A percentile compares a stretch with the other conserved stretches of the same genome.
phyloP scores from a whole-genome alignment of 2,113 vertebrate species.

The Oenanthe melanoleuca region DNA sequence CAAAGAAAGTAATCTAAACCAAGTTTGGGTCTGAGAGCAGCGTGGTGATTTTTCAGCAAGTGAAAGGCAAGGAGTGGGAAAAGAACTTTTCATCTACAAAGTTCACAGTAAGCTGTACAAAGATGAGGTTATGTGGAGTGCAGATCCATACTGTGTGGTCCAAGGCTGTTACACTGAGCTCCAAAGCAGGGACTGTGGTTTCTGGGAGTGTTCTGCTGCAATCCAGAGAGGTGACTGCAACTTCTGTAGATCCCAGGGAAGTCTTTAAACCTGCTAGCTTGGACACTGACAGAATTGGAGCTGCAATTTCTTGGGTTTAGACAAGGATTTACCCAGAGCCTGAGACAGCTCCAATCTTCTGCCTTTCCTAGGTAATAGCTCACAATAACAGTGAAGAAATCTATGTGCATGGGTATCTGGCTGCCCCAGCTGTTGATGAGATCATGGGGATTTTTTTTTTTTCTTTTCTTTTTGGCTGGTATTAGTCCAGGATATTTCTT shows the following conservation, averaged over 20 bases:
- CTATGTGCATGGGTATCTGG: background rate
- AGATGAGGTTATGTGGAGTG: slow-evolving; percentile 17
- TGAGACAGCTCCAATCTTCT: background rate
- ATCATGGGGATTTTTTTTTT: background rate
- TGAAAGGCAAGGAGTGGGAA: background rate
- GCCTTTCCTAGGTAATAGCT: background rate
- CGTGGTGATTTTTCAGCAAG: background rate
- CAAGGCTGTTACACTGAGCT: background rate
- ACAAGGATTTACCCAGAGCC: background rate
- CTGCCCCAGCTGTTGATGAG: slow-evolving; percentile 11
- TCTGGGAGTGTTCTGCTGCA: slow-evolving; percentile 8
- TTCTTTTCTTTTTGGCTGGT: background rate
- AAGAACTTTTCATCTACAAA: background rate
- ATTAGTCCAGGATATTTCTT: background rate
- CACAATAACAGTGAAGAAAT: background rate
- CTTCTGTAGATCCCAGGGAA: background rate
- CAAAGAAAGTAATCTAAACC: background rate
- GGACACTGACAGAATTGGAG: background rate
- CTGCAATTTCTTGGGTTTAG: background rate
- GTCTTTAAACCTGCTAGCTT: background rate
- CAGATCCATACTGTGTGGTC: slow-evolving; percentile 29
- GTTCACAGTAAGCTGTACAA: background rate
- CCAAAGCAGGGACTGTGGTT: background rate
- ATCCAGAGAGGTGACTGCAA: slow-evolving; percentile 15
- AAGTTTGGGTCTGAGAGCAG: background rate